A percentile compares a stretch with the other conserved stretches of the same genome.
These are phyloP conservation scores for Cyprinodon variegatus DNA, from an alignment of 2,113 vertebrate genomes.

Conservation along the genomic window DNA sequence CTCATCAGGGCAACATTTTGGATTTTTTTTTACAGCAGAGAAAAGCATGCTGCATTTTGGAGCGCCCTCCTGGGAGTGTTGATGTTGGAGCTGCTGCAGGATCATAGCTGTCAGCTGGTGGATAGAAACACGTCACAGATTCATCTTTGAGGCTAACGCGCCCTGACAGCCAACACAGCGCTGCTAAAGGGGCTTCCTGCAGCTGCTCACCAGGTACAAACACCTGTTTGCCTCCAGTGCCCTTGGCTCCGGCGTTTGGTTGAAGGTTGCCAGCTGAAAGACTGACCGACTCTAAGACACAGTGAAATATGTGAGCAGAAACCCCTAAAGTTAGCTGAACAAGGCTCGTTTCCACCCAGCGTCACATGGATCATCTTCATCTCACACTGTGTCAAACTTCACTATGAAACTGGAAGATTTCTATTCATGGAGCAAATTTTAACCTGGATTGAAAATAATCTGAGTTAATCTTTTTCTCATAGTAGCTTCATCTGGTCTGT, in stretches of 20 bases:
- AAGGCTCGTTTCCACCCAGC: too few species aligned
- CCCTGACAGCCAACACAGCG: conserved; percentile 4
- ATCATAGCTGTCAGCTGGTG: conserved; percentile 2
- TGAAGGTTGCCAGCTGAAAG: background rate
- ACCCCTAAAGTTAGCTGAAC: background rate
- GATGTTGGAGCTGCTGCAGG: background rate
- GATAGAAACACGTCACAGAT: background rate
- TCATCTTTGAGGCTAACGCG: background rate
- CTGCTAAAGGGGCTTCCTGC: background rate
- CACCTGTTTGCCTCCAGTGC: background rate
- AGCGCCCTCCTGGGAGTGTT: background rate
- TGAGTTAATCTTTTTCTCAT: too few species aligned
- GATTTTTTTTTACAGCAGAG: too few species aligned
- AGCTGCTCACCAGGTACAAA: background rate
- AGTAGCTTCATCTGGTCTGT: too few species aligned
- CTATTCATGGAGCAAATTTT: too few species aligned
- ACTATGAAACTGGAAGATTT: too few species aligned
- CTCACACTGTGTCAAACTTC: too few species aligned
- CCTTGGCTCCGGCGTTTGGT: background rate
- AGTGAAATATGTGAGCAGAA: background rate
- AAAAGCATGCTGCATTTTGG: background rate
- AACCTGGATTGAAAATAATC: too few species aligned
- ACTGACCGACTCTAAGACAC: background rate
- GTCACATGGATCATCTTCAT: too few species aligned
- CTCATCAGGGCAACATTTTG: too few species aligned